Base-by-base conservation (phyloP, 1,140 invertebrate genomes). In the Neoseiulus cucumeris region DNA sequence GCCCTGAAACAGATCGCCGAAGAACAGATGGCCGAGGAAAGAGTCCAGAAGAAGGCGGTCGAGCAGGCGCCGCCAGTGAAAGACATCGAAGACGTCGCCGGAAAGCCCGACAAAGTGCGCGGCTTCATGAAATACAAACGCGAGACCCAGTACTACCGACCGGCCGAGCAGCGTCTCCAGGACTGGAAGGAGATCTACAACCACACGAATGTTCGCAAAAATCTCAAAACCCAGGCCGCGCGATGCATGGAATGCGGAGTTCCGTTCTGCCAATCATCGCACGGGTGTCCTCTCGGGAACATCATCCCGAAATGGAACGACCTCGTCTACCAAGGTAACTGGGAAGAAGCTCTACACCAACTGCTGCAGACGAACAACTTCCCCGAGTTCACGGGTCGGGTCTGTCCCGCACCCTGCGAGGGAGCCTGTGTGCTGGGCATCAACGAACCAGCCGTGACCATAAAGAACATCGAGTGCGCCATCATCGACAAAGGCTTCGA, bases 231-330 rank as follows among this genome's bases (percentile, higher is more conserved):
- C 1, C 94, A 98, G 77, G 92, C 94, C 12, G 92, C 94, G 0
- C 77, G 78, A 14, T 99, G 95, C 76, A 98, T 98, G 95, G 94
- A 98, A 71, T 98, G 95, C 77, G 95, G 95, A 28, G 91, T 98
- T 28, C 95, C 95, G 7, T 98, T 98, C 78, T 99, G 95, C 75
- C 94, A 98, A 78, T 91, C 89, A 39, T 86, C 87, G 70, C 87
- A 96, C 73, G 94, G 93, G 59, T 98, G 95, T 77, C 94, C 95
- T 1, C 80, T 99, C 17, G 92, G 91, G 45, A 98, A 98, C 75
- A 94, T 98, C 66, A 97, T 99, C 73, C 95, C 95, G 25, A 96
- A 96, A 78, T 99, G 92, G 91, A 99, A 99, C 77, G 89, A 97
- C 76, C 82, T 98, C 0, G 81, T 98, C 1, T 97, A 89, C 77